phyloP scores from a whole-genome alignment of 2,797 vertebrate species.

The Liparis tanakae region DNA sequence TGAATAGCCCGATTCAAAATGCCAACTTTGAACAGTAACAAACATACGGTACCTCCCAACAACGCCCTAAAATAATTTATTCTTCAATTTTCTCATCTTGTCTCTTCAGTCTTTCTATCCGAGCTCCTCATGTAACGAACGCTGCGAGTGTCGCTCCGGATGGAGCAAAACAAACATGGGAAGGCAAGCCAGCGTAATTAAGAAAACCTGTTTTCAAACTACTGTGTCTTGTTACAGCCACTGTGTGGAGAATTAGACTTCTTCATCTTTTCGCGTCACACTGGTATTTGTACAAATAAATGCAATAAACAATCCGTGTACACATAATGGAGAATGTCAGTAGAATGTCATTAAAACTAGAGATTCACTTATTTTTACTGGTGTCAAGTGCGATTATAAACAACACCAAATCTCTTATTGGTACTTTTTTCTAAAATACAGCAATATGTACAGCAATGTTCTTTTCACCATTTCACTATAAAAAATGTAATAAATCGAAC shows the following conservation, averaged over 20 bases:
- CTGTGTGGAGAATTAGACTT: constrained; percentile 41
- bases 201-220: constrained; percentile 65
- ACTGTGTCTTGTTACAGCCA: constrained; percentile 42
- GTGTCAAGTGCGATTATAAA: not conserved
- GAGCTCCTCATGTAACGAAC: constrained; percentile 62
- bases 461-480: not conserved
- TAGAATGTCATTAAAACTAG: constrained; percentile 8
- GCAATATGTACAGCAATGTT: not conserved
- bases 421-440: not conserved
- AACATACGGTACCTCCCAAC: constrained; percentile 50
- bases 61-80: constrained; percentile 65
- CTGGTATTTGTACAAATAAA: constrained; percentile 37
- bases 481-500: not conserved
- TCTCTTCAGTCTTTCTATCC: constrained; percentile 65
- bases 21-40: constrained; percentile 42
- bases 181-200: constrained; percentile 53
- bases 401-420: not conserved
- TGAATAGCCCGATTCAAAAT: constrained; percentile 60
- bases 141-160: constrained; percentile 51
- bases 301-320: constrained; percentile 19
- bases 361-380: not conserved
- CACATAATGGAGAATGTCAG: constrained; percentile 28
- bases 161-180: constrained; percentile 47
- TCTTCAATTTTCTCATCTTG: constrained; percentile 77
- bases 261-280: constrained; percentile 41